Percentiles rank a stretch among this genome's conserved stretches.
These are phyloP conservation scores for Artemia franciscana DNA, from an alignment of 1,140 invertebrate species.

Conservation along the genomic window DNA sequence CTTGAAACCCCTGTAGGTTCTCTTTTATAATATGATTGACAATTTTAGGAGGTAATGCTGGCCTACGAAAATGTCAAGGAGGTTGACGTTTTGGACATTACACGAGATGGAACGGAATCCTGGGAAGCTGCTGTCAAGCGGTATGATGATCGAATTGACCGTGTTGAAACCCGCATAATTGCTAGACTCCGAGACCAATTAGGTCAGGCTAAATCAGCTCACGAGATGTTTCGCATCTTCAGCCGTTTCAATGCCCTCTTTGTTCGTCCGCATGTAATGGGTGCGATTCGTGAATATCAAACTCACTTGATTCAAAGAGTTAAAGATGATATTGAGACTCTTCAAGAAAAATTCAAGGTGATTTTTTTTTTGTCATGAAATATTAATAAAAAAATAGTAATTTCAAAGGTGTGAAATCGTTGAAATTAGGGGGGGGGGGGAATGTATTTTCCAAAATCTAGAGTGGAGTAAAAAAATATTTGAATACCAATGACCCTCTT, in stretches of 20 bases:
- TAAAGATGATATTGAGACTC: conserved; percentile 91
- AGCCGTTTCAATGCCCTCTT: conserved; percentile 95
- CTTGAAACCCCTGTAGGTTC: no score
- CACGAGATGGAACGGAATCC: conserved; percentile 79
- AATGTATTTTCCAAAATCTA: no score
- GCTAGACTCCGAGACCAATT: conserved; percentile 86
- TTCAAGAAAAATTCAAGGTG: conserved; percentile 97
- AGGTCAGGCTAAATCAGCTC: conserved; percentile 93
- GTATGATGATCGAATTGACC: conserved; percentile 92
- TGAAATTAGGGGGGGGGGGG: no score
- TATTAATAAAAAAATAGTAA: no score
- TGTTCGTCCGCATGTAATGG: conserved; percentile 90
- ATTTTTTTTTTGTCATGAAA: conserved; percentile 5
- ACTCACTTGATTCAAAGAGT: conserved; percentile 95
- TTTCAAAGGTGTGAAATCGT: no score
- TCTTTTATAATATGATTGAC: no score
- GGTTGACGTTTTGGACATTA: conserved; percentile 91
- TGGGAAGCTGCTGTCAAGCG: conserved; percentile 88
- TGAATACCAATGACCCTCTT: no score
- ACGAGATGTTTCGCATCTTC: conserved; percentile 99
- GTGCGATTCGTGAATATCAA: conserved; percentile 96
- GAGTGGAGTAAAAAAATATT: no score
- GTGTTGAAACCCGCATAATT: conserved; percentile 90
- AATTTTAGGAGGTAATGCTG: conserved; percentile 59
- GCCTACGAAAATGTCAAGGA: conserved; percentile 98